Conservation (phyloP, 2,113 vertebrate species). For the Cyprinodon brontotheroides region DNA sequence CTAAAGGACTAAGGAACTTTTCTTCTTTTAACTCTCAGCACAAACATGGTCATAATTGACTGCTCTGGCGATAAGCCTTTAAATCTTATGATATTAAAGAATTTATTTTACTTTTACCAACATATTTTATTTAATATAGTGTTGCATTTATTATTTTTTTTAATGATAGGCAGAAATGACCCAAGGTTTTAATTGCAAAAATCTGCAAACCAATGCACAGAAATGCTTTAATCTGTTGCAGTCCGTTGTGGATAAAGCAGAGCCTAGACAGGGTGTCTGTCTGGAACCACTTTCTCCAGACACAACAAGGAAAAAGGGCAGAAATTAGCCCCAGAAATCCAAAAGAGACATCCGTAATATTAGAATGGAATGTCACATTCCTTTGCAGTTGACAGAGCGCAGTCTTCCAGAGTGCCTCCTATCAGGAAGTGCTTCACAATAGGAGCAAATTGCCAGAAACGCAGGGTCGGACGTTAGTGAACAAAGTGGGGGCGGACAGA, state of each 20-base stretch:
- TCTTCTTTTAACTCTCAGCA: too few species aligned
- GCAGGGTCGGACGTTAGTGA: conserved; percentile 76
- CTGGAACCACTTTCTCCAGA: conserved; percentile 70
- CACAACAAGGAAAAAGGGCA: conserved; percentile 59
- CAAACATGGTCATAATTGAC: too few species aligned
- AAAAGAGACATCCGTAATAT: conserved; percentile 79
- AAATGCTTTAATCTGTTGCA: conserved; percentile 18
- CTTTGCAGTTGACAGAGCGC: conserved; percentile 80
- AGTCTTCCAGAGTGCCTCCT: conserved; percentile 75
- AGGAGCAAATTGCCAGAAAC: conserved; percentile 80
- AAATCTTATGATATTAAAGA: too few species aligned
- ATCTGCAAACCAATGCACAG: too few species aligned
- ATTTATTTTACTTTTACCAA: too few species aligned
- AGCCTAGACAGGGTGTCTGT: conserved; percentile 25
- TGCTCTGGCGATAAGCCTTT: too few species aligned
- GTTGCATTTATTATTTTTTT: too few species aligned
- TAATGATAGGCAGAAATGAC: too few species aligned
- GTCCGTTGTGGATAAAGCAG: conserved; percentile 22
- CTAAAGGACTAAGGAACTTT: too few species aligned
- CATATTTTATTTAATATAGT: too few species aligned
- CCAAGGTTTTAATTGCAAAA: too few species aligned
- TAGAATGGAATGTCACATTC: conserved; percentile 79
- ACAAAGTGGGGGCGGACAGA: conserved; percentile 63
- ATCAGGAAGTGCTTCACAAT: conserved; percentile 82
- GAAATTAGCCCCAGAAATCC: conserved; percentile 69